These are phyloP conservation scores for Pterocles gutturalis DNA, from an alignment of 2,113 vertebrate genomes.

Conservation along the genomic window DNA sequence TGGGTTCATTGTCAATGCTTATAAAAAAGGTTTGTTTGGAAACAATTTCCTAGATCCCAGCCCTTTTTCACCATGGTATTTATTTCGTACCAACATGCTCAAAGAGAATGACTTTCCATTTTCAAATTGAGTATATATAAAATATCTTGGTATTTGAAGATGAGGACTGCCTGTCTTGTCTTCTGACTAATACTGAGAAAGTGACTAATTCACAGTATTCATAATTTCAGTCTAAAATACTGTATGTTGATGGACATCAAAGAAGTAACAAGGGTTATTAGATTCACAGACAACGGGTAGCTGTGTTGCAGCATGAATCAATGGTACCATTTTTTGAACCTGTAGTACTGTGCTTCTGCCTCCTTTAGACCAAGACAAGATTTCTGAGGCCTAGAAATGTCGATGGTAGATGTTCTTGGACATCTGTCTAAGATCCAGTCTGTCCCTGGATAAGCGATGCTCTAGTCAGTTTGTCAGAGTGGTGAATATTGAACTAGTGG, in stretches of 20 bases:
- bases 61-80: neutral
- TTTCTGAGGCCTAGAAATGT: neutral
- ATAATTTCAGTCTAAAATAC: neutral
- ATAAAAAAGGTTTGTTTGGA: neutral
- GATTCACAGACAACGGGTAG: neutral
- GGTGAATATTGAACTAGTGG: neutral
- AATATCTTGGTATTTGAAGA: neutral
- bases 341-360: neutral
- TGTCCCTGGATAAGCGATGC: neutral
- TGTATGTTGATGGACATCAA: neutral
- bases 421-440: neutral
- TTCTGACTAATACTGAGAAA: neutral
- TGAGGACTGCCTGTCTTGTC: neutral
- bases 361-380: neutral
- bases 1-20: neutral
- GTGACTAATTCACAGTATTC: neutral
- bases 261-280: neutral
- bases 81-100: neutral
- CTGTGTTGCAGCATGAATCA: neutral
- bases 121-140: neutral
- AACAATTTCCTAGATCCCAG: neutral
- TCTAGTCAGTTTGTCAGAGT: neutral
- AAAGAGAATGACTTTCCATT: neutral
- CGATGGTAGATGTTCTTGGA: neutral
- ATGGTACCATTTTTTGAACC: neutral